Evolutionary conservation across 2,797 vertebrate species (phyloP), one percentile per base, ranked within the genome.

Genomic region (Tympanoctomys barrerae): DNA sequence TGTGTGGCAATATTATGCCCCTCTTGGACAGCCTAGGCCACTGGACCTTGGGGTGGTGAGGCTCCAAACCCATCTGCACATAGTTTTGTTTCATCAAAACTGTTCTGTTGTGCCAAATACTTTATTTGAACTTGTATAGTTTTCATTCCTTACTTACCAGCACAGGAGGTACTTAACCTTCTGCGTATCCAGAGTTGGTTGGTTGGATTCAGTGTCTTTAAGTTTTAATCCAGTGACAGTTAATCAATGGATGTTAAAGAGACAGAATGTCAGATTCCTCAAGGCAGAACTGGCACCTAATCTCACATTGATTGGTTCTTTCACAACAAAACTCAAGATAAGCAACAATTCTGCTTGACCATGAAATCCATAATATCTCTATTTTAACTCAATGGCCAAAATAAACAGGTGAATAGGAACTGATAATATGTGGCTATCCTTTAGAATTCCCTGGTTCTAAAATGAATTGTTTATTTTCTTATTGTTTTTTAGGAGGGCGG

Each of bases 391-490:
- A 26, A 49, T 94, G 59, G 87, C 26, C 62, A 70, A 91, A 81
- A 79, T 57, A 91, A 79, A 84, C 36, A 70, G 39, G 18, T 46
- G 64, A 82, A 19, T 80, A 68, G 12, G 10, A 96, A 54, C 7
- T 94, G 33, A 28, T 73, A 73, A 89, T 49, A 70, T 73, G 39
- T 36, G 61, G 16, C 31, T 68, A 61, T 33, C 9, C 49, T 11
- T 87, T 66, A 87, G 89, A 96, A 64, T 39, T 46, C 13, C 26
- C 84, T 83, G 10, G 31, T 62, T 89, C 62, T 89, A 85, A 92
- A 64, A 85, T 78, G 68, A 93, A 66, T 87, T 73, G 22, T 1
- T 94, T 22, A 62, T 85, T 81, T 94, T 91, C 49, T 84, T 96
- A 57, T 70, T 87, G 52, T 84, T 83, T 73, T 73, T 39, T 39